phyloP scores from a whole-genome alignment of 2,113 vertebrate species.

The Boulengeromyrus knoepffleri region DNA sequence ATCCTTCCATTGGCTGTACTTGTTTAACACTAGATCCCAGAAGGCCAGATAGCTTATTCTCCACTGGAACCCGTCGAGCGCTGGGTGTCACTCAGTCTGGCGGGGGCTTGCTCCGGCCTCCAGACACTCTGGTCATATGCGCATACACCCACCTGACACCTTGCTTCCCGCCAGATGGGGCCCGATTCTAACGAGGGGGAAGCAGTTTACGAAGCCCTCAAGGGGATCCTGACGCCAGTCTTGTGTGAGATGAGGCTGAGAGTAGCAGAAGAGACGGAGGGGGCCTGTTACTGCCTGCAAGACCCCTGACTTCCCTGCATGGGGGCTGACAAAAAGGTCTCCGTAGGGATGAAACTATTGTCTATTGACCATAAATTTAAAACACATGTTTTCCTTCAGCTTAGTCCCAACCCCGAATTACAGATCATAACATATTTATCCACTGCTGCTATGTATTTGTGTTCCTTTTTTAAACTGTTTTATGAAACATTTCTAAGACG shows the following conservation, averaged over 20 bases:
- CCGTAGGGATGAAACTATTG: background rate
- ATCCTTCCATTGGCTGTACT: background rate
- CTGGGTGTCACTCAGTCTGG: background rate
- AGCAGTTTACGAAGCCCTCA: constrained; percentile 65
- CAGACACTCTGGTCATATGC: background rate
- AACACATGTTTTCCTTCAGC: background rate
- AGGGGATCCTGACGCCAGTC: constrained; percentile 71
- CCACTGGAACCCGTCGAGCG: background rate
- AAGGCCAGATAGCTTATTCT: background rate
- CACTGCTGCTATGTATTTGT: constrained; percentile 13
- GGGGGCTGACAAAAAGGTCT: background rate
- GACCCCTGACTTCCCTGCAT: constrained; percentile 8
- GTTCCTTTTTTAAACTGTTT: constrained; percentile 11
- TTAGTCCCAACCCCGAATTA: background rate
- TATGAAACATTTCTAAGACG: constrained; percentile 12
- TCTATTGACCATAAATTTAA: background rate
- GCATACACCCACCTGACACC: constrained; percentile 1
- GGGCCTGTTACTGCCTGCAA: constrained; percentile 35
- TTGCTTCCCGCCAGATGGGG: constrained; percentile 58
- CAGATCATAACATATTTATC: constrained; percentile 2
- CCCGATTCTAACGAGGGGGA: constrained; percentile 65
- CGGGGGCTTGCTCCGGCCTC: background rate
- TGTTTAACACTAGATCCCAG: background rate
- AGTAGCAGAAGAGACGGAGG: constrained; percentile 47
- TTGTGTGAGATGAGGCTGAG: constrained; percentile 68